Base-by-base conservation (phyloP, 2,113 vertebrate genomes). In the Lutjanus erythropterus region DNA sequence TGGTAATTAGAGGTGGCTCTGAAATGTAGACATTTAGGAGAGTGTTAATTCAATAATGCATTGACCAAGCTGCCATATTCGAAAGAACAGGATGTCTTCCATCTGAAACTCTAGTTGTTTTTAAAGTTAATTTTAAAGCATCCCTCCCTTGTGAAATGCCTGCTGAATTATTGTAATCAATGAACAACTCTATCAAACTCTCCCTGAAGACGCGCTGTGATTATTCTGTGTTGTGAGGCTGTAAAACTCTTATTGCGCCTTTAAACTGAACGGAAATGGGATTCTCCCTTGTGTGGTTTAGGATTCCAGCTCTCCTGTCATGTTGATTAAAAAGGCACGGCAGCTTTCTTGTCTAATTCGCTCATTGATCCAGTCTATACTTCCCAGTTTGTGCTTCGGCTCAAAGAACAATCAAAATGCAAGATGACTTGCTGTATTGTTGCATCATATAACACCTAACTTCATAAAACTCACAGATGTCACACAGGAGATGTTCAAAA, bases 341-440 rank as follows among this genome's bases (percentile, higher is more conserved):
- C 11, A 2, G 23, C 9, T 52, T 42, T 62, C 35, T 50, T 7
- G 42, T 75, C 79, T 58, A 11, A 18, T 31, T 62, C 10, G n/a
- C 42, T 49, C 72, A 65, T 41, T 4, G 58, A 74, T 60, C 64
- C 41, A 21, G 15, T n/a, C 19, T 27, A 12, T 1, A 27, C n/a
- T n/a, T 41, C 46, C 9, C 10, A 16, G 21, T 23, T 62, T 33
- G 52, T 0, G 2, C n/a, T n/a, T n/a, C n/a, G n/a, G n/a, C 66
- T 76, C 47, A 15, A 53, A 68, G 42, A 75, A 53, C 83, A 72
- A 69, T 76, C 75, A n/a, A 21, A n/a, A 58, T 18, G 27, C 14
- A 16, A 16, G 19, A 31, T 0, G 35, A 58, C 47, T 66, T 39
- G 39, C 53, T 14, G 44, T 23, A 0, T 25, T 7, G 11, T 65